Conservation (phyloP, 2,888 invertebrate species). For the Lithodes maja region DNA sequence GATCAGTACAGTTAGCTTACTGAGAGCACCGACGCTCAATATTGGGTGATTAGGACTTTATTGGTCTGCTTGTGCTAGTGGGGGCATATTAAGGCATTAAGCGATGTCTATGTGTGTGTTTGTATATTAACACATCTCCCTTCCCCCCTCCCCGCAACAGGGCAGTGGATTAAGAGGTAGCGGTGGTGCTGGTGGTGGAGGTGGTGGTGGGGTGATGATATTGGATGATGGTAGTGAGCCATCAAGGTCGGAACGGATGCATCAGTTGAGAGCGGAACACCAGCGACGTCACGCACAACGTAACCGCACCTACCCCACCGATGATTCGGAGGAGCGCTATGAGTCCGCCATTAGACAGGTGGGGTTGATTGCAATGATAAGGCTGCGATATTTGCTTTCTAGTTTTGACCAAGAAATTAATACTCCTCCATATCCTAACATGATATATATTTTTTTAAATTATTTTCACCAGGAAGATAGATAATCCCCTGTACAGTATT, state of each 20-base stretch:
- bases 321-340: constrained; percentile 77
- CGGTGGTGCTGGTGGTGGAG: no score
- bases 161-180: constrained; percentile 28
- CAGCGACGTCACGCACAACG: constrained; percentile 79
- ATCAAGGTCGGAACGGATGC: constrained; percentile 76
- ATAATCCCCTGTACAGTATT: no score
- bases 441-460: no score
- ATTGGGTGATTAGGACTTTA: constrained; percentile 32
- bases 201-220: no score
- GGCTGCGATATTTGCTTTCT: no score
- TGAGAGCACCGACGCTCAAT: constrained; percentile 71
- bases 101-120: no score
- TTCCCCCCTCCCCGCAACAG: constrained; percentile 75
- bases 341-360: constrained; percentile 76
- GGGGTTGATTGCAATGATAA: neutral
- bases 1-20: constrained; percentile 76
- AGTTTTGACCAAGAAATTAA: no score
- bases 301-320: constrained; percentile 79
- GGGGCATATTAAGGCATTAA: no score
- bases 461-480: no score
- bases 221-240: constrained; percentile 72
- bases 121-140: constrained; percentile 17
- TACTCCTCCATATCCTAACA: no score
- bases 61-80: no score
- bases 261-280: constrained; percentile 77